These are phyloP conservation scores for Apostichopus leukothele DNA, from an alignment of 53 echinoderm and acorn worm species.

Conservation along the genomic window DNA sequence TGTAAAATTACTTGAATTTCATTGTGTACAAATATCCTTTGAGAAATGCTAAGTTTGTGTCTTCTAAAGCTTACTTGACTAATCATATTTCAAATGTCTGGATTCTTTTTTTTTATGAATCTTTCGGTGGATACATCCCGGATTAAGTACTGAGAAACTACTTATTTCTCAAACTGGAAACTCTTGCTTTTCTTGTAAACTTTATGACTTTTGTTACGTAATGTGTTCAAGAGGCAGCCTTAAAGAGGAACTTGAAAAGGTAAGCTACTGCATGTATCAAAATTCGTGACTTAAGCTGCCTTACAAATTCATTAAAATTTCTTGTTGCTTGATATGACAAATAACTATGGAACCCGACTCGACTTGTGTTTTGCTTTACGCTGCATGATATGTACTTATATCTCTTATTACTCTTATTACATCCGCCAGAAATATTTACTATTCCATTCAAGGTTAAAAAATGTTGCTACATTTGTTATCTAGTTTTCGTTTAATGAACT, in stretches of 20 bases:
- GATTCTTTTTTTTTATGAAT: too few species aligned
- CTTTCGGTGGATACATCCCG: not conserved
- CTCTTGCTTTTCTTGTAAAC: not conserved
- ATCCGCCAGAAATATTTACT: too few species aligned
- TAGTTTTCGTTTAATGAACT: too few species aligned
- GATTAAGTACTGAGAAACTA: not conserved
- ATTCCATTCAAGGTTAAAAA: not conserved
- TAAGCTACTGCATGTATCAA: not conserved
- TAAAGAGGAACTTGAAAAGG: not conserved
- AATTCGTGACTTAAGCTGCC: too few species aligned
- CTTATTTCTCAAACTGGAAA: not conserved
- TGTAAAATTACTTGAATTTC: too few species aligned
- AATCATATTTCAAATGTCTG: not conserved
- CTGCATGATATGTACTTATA: not conserved
- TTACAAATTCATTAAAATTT: too few species aligned
- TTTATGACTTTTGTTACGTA: not conserved
- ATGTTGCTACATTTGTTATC: too few species aligned
- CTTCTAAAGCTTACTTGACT: not conserved
- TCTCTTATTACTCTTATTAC: not conserved
- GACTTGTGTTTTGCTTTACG: not conserved
- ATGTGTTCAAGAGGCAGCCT: not conserved
- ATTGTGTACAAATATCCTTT: too few species aligned
- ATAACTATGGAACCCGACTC: not conserved
- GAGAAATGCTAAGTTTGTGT: too few species aligned
- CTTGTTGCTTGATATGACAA: too few species aligned